Evolutionary conservation across 2,888 invertebrate genomes (phyloP).

Genomic region (Nezara viridula): DNA sequence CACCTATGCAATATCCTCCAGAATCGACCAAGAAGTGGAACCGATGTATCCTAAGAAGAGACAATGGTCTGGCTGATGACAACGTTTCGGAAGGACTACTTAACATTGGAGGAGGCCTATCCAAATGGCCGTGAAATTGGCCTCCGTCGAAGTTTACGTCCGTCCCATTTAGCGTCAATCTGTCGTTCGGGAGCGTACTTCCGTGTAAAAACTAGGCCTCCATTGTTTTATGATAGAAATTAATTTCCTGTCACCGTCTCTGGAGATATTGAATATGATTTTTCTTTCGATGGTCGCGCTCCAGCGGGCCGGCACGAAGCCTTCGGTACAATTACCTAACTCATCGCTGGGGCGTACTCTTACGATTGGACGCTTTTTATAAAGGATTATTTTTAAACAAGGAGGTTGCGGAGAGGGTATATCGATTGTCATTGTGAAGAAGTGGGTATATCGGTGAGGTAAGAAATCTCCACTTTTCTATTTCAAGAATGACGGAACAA

Average conservation of each 20-base stretch:
- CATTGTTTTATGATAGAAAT: conserved; percentile 57
- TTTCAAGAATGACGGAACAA: neutral
- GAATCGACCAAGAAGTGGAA: conserved; percentile 11
- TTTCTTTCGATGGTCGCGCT: conserved; percentile 43
- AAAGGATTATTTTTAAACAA: neutral
- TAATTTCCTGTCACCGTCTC: conserved; percentile 56
- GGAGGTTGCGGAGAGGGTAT: neutral
- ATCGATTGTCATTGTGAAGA: neutral
- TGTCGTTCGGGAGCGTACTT: conserved; percentile 39
- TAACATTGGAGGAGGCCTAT: neutral
- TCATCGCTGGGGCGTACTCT: neutral
- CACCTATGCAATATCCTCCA: neutral
- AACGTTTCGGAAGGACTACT: conserved; percentile 1
- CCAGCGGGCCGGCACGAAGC: conserved; percentile 30
- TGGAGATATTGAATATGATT: conserved; percentile 53
- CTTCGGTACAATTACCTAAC: conserved; percentile 8
- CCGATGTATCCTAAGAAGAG: neutral
- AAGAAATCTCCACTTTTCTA: neutral
- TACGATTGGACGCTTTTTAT: neutral
- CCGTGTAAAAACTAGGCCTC: conserved; percentile 52
- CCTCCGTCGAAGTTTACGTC: neutral
- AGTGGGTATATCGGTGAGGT: neutral
- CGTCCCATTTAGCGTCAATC: conserved; percentile 29
- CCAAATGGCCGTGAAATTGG: conserved; percentile 54
- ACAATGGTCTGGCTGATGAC: neutral